Percentiles rank a stretch among this genome's conserved stretches.
These are phyloP conservation scores for Machaerirhynchus nigripectus DNA, from an alignment of 2,113 vertebrate genomes.

Conservation along the genomic window DNA sequence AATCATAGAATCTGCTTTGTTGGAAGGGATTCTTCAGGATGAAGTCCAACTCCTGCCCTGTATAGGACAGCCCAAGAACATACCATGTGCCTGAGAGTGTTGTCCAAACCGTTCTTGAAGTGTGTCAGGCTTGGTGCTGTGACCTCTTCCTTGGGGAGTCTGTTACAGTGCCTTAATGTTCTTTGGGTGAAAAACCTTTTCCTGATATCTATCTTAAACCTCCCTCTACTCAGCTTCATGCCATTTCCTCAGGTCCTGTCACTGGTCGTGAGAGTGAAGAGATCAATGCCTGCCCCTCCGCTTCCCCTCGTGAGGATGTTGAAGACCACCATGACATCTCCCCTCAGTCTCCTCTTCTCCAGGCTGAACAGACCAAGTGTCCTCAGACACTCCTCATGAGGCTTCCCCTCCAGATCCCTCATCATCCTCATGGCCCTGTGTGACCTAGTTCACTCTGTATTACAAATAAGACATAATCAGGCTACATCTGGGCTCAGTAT, in stretches of 20 bases:
- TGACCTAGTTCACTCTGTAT: neutral
- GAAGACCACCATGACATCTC: neutral
- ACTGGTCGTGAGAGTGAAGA: neutral
- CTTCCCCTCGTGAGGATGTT: accelerated
- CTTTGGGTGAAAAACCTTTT: neutral
- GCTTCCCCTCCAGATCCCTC: neutral
- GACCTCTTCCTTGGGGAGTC: neutral
- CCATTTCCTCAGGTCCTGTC: neutral
- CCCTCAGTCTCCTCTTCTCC: neutral
- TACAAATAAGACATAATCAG: neutral
- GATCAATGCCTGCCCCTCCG: accelerated
- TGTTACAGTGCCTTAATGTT: neutral
- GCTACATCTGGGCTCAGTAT: neutral
- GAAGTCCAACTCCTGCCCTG: neutral
- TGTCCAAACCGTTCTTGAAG: neutral
- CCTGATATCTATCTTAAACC: neutral
- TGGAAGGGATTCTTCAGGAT: neutral
- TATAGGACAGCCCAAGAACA: neutral
- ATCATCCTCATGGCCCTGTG: neutral
- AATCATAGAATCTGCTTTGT: neutral
- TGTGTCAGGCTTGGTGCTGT: neutral
- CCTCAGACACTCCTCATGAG: neutral
- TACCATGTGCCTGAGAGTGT: neutral
- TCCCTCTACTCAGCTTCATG: neutral
- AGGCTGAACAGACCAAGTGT: neutral